Conservation (phyloP, 1,140 invertebrate species). For the Zaprionus capensis region DNA sequence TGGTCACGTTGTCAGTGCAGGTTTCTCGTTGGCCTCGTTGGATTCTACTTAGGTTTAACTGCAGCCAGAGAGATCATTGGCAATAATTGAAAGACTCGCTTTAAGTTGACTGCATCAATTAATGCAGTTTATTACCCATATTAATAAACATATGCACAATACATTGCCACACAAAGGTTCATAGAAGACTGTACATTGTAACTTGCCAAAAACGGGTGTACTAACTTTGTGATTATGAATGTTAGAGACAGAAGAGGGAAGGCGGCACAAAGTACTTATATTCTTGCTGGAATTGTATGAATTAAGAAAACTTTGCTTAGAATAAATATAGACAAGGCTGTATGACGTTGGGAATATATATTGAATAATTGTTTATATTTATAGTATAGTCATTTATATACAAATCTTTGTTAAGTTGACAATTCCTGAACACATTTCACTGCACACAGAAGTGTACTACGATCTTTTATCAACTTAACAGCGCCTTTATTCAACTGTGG, state of each 20-base stretch:
- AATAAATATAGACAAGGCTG: neutral
- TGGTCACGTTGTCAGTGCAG: constrained; percentile 66
- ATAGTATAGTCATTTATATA: no score
- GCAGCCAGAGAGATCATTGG: neutral
- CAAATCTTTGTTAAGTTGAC: neutral
- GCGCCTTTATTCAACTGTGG: neutral
- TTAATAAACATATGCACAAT: neutral
- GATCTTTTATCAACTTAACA: neutral
- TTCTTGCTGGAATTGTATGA: fast-evolving
- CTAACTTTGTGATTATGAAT: neutral
- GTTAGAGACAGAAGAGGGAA: neutral
- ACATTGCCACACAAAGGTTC: neutral
- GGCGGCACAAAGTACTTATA: neutral
- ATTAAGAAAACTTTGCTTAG: fast-evolving
- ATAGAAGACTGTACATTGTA: neutral
- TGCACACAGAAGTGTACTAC: neutral
- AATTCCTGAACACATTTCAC: neutral
- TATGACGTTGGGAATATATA: no score
- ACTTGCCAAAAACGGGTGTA: neutral
- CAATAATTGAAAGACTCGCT: constrained; percentile 4
- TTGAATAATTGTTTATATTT: no score
- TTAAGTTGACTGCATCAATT: neutral
- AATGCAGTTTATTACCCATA: neutral
- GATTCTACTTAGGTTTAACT: constrained; percentile 17
- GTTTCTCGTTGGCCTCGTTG: constrained; percentile 18